Evolutionary conservation across 2,888 invertebrate genomes (phyloP), one percentile per base, ranked within the genome.

Genomic region (Plusia festucae): DNA sequence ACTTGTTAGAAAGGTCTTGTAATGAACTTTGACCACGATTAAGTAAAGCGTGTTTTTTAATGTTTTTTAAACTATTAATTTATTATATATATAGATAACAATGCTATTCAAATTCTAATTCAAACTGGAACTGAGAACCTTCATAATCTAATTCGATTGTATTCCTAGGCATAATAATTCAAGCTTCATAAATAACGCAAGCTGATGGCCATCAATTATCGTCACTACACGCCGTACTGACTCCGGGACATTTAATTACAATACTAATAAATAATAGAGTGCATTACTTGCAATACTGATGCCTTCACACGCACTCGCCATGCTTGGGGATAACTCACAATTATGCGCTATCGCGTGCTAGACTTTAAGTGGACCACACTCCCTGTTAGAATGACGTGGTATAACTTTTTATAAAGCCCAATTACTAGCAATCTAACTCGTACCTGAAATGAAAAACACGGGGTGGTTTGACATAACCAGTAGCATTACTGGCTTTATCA

Each of bases 201-300:
- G 53, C 55, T 71, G 58, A 62, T 62, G 51, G 34, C 49, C 56
- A 72, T 62, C 59, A 57, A 71, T 73, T 76, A 73, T 71, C 30
- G 44, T 57, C 22, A 53, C n/a, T n/a, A n/a, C 40, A 52, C 59
- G 61, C 52, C 6, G 52, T 0, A n/a, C 22, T 49, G 32, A 22
- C 32, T 62, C 44, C 24, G n/a, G 51, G 24, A 60, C 56, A 60
- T 62, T 76, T 66, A 40, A 76, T 62, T 63, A 60, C 49, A 60
- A 53, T 58, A 60, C 53, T 54, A 58, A 73, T 66, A 66, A 72
- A 62, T 73, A 66, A 60, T 76, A 52, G 57, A 76, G 73, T 67
- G 73, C 62, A 73, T 73, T 73, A 76, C 56, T 73, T 62, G 76
- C 62, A 62, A 32, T 60, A 66, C 53, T 62, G 53, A 54, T 60